Evolutionary conservation across 2,888 invertebrate species (phyloP).

Genomic region (Nezara viridula): DNA sequence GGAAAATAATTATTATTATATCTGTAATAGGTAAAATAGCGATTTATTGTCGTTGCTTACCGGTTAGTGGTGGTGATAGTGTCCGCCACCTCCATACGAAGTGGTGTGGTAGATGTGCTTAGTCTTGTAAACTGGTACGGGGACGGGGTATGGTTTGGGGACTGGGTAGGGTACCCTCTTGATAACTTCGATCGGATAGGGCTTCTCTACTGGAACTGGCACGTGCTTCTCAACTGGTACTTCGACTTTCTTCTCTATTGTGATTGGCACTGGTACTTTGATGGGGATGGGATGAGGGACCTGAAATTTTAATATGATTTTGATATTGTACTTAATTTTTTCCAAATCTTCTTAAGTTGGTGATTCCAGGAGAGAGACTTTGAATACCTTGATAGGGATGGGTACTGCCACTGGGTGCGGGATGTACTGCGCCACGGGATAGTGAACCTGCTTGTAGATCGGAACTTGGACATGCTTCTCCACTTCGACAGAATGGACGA

Average conservation of each 20-base stretch:
- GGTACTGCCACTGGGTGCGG: conserved; percentile 65
- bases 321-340: background rate
- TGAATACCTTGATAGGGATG: conserved; percentile 65
- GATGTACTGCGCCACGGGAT: conserved; percentile 62
- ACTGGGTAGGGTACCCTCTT: conserved; percentile 67
- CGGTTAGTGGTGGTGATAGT: conserved; percentile 58
- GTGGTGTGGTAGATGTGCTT: conserved; percentile 66
- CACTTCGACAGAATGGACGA: conserved; percentile 62
- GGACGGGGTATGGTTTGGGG: conserved; percentile 66
- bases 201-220: conserved; percentile 66
- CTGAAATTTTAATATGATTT: no score
- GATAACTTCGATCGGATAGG: conserved; percentile 66
- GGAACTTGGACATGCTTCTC: conserved; percentile 63
- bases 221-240: conserved; percentile 67
- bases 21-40: no score
- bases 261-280: conserved; percentile 66
- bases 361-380: background rate
- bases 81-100: conserved; percentile 47
- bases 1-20: no score
- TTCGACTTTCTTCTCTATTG: conserved; percentile 66
- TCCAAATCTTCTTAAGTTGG: no score
- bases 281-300: conserved; percentile 65
- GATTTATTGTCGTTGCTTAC: background rate
- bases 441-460: conserved; percentile 63
- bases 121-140: conserved; percentile 66